Evolutionary conservation across 1,140 invertebrate species (phyloP), one percentile per base, ranked within the genome.

Genomic region (Drosophila novamexicana): DNA sequence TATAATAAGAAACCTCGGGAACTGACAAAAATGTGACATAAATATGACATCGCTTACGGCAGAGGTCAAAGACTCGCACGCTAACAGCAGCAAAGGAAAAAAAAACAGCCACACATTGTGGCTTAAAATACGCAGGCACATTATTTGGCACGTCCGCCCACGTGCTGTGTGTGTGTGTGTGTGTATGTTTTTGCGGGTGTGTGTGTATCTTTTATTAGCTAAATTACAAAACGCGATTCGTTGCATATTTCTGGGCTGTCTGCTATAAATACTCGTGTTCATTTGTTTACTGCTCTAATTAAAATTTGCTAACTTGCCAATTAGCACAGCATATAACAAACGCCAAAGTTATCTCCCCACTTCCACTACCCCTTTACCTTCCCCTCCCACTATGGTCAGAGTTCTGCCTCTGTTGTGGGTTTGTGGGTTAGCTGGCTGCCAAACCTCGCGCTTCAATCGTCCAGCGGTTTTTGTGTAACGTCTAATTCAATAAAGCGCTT

Each of bases 401-500:
- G 40, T 14, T 4, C 39, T 44, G 37, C 8, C 36, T 70, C 36
- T 50, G n/a, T 50, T 50, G 78, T 62, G 77, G 81, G 72, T 81
- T 84, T 84, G 67, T 81, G 82, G 82, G 82, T 81, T 85, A 72
- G 75, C 77, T 57, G 75, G 53, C 72, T 58, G 36, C 12, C 39
- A 59, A 36, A 45, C 39, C 47, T n/a, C 29, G 16, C 49, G 57
- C 76, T 64, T 86, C 82, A 82, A 86, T 82, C 76, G 76, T 58
- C 59, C 9, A 18, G 52, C 58, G 68, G 61, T 88, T 81, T 86
- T 86, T 86, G 84, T 89, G 77, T 88, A 77, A 75, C 67, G 64
- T 81, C 67, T 88, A 83, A 86, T 86, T 89, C 84, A 83, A 86
- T 89, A 86, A 86, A 86, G 62, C 50, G 58, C 57, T 58, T 71